These are phyloP conservation scores for Tokudaia muenninki DNA, from an alignment of 2,797 vertebrate species.

Conservation along the genomic window DNA sequence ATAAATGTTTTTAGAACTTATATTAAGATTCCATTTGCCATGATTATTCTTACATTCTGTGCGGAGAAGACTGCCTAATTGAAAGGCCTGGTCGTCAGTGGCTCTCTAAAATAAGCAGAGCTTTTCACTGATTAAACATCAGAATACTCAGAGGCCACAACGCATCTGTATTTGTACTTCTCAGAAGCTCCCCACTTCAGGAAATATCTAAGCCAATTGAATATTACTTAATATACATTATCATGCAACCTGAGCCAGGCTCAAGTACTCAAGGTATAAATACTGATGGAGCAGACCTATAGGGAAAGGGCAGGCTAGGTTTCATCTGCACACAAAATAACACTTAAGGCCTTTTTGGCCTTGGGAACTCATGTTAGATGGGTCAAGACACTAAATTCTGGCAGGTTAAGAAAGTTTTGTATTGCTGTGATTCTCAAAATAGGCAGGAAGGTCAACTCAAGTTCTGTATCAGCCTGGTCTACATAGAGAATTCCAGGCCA, in stretches of 20 bases:
- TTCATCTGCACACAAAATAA: background rate
- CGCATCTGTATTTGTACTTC: background rate
- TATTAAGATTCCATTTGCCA: background rate
- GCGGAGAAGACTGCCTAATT: background rate
- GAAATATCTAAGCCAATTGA: background rate
- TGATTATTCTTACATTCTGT: background rate
- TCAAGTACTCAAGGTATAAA: background rate
- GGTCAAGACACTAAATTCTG: background rate
- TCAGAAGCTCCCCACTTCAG: background rate
- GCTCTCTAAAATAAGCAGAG: background rate
- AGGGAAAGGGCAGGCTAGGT: background rate
- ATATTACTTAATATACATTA: background rate
- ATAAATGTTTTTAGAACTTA: background rate
- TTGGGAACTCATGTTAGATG: background rate
- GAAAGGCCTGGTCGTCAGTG: background rate
- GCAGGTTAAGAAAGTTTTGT: background rate
- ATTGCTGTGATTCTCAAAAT: background rate
- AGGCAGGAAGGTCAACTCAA: background rate
- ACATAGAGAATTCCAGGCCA: background rate
- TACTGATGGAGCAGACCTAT: background rate
- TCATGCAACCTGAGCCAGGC: background rate
- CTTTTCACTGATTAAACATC: background rate
- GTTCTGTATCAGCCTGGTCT: background rate
- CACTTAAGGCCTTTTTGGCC: background rate
- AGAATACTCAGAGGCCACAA: background rate